Conservation (phyloP, 2,113 vertebrate genomes). For the Pholis gunnellus region DNA sequence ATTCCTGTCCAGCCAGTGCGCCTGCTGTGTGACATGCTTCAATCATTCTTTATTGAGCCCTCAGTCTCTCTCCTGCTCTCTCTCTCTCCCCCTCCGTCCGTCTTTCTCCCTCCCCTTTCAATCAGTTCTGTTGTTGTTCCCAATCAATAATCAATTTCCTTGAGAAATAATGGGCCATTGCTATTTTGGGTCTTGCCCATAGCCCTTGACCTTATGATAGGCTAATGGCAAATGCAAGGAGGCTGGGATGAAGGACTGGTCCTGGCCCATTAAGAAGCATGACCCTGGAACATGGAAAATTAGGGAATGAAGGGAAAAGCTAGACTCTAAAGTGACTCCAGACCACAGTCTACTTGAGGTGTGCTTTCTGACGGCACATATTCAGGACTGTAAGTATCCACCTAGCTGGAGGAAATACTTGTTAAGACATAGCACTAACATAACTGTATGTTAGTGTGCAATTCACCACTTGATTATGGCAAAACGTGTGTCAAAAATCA, state of each 20-base stretch:
- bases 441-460: neutral
- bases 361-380: neutral
- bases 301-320: slow-evolving; percentile 17
- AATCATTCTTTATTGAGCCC: slow-evolving; percentile 70
- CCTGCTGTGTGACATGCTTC: slow-evolving; percentile 67
- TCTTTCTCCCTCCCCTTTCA: slow-evolving; percentile 42
- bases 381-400: neutral
- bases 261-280: slow-evolving; percentile 54
- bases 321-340: slow-evolving; percentile 1
- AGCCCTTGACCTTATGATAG: slow-evolving; percentile 64
- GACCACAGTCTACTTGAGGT: neutral
- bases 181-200: slow-evolving; percentile 53
- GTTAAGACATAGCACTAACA: neutral
- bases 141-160: slow-evolving; percentile 80
- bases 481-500: slow-evolving; percentile 6
- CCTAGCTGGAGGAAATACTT: neutral
- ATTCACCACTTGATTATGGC: neutral
- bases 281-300: slow-evolving; percentile 54
- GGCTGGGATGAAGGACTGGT: slow-evolving; percentile 53
- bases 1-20: slow-evolving; percentile 48
- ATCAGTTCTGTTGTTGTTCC: slow-evolving; percentile 71
- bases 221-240: slow-evolving; percentile 59
- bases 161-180: slow-evolving; percentile 60
- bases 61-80: slow-evolving; percentile 23
- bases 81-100: slow-evolving; percentile 15